Evolutionary conservation across 1,140 invertebrate species (phyloP).

Genomic region (Mactra quadrangularis): DNA sequence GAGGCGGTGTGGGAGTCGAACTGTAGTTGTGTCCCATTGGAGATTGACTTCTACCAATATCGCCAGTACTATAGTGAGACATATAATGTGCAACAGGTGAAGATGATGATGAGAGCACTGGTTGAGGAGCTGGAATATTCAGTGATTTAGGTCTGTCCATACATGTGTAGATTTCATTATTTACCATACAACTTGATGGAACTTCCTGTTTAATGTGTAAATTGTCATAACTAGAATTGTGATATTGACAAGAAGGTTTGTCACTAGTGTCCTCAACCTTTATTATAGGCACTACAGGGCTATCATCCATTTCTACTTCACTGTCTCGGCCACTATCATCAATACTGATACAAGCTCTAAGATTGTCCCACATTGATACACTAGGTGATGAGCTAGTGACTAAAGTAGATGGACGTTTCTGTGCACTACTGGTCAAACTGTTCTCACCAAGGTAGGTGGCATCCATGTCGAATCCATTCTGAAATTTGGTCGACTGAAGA

Average conservation of each 20-base stretch:
- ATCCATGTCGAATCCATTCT: slow-evolving; percentile 74
- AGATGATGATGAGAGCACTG: slow-evolving; percentile 54
- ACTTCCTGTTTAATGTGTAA: slow-evolving; percentile 67
- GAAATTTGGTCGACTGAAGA: slow-evolving; percentile 50
- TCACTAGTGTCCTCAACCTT: slow-evolving; percentile 75
- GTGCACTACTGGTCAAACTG: slow-evolving; percentile 25
- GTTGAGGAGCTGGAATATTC: slow-evolving; percentile 61
- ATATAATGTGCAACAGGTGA: slow-evolving; percentile 63
- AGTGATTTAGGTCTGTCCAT: slow-evolving; percentile 64
- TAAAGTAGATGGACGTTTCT: slow-evolving; percentile 7
- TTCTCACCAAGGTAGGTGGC: slow-evolving; percentile 68
- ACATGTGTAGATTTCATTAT: slow-evolving; percentile 22
- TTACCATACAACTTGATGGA: slow-evolving; percentile 65
- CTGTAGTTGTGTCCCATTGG: slow-evolving; percentile 49
- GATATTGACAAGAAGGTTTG: slow-evolving; percentile 77
- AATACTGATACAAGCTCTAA: slow-evolving; percentile 78
- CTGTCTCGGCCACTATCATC: slow-evolving; percentile 52
- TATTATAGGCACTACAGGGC: slow-evolving; percentile 61
- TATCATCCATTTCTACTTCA: slow-evolving; percentile 52
- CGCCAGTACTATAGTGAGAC: slow-evolving; percentile 59
- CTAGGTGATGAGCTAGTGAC: neutral
- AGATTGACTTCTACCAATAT: slow-evolving; percentile 60
- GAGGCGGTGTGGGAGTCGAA: slow-evolving; percentile 63
- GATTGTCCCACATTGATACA: slow-evolving; percentile 79
- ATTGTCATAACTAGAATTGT: slow-evolving; percentile 66